These are phyloP conservation scores for Cataglyphis hispanica DNA, from an alignment of 1,140 invertebrate genomes.

Conservation along the genomic window DNA sequence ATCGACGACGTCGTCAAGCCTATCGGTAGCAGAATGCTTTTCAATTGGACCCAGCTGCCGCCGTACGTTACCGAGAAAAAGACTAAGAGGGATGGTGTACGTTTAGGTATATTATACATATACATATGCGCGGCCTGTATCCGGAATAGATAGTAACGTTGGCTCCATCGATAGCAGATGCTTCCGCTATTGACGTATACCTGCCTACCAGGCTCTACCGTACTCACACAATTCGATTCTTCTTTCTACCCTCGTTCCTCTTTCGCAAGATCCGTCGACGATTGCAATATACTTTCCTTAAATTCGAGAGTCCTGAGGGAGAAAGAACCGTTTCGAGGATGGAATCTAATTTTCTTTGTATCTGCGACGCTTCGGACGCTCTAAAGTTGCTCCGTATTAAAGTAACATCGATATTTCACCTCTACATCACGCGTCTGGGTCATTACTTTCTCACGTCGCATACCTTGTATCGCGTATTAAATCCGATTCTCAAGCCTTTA, in stretches of 20 bases:
- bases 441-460: not conserved
- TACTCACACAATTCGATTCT: constrained; percentile 61
- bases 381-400: constrained; percentile 9
- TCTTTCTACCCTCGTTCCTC: not conserved
- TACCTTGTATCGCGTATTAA: not conserved
- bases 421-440: not conserved
- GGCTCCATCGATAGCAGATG: constrained; percentile 73
- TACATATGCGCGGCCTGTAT: constrained; percentile 43
- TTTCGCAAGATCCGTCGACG: constrained; percentile 50
- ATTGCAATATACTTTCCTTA: constrained; percentile 63
- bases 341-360: constrained; percentile 62
- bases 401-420: constrained; percentile 6
- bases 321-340: constrained; percentile 46
- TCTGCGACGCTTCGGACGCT: constrained; percentile 42
- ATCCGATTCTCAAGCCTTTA: not conserved
- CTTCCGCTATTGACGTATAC: constrained; percentile 70
- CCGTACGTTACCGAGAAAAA: constrained; percentile 67
- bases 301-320: constrained; percentile 37
- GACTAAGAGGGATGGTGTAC: constrained; percentile 57
- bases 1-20: constrained; percentile 51
- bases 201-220: constrained; percentile 40
- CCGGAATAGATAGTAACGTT: constrained; percentile 62
- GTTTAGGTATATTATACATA: constrained; percentile 46
- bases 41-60: constrained; percentile 77
- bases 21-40: constrained; percentile 52